These are phyloP conservation scores for Sisor rabdophorus DNA, from an alignment of 2,113 vertebrate species.

Conservation along the genomic window DNA sequence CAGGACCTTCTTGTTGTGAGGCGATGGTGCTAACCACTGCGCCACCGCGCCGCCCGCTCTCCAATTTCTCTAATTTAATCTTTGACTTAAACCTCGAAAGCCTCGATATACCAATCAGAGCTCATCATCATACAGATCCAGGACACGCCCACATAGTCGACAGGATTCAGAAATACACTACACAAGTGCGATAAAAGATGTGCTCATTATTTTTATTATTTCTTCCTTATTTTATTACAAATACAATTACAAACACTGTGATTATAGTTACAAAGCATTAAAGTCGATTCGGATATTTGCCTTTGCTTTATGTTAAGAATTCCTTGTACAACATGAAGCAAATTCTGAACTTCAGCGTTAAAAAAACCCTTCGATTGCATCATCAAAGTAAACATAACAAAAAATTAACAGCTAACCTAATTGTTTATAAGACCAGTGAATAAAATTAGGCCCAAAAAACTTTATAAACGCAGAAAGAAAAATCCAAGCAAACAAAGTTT, in stretches of 20 bases:
- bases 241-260: not conserved
- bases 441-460: not conserved
- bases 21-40: too few relatives aligned
- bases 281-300: not conserved
- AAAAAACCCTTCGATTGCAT: not conserved
- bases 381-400: not conserved
- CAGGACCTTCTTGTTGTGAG: too few relatives aligned
- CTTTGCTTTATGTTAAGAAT: not conserved
- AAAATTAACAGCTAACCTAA: not conserved
- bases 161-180: not conserved
- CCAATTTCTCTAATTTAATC: too few relatives aligned
- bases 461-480: not conserved
- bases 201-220: conserved; percentile 1
- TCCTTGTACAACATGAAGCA: not conserved
- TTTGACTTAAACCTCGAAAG: too few relatives aligned
- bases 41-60: too few relatives aligned
- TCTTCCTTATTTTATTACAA: conserved; percentile 13
- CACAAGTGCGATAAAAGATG: conserved; percentile 6
- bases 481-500: not conserved
- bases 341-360: not conserved
- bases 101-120: not conserved
- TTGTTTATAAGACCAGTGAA: not conserved
- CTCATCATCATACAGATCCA: not conserved
- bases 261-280: not conserved
- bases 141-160: not conserved